A percentile compares a stretch with the other conserved stretches of the same genome.
Evolutionary conservation across 2,113 vertebrate species (phyloP).

Genomic region (Eulemur rufifrons): DNA sequence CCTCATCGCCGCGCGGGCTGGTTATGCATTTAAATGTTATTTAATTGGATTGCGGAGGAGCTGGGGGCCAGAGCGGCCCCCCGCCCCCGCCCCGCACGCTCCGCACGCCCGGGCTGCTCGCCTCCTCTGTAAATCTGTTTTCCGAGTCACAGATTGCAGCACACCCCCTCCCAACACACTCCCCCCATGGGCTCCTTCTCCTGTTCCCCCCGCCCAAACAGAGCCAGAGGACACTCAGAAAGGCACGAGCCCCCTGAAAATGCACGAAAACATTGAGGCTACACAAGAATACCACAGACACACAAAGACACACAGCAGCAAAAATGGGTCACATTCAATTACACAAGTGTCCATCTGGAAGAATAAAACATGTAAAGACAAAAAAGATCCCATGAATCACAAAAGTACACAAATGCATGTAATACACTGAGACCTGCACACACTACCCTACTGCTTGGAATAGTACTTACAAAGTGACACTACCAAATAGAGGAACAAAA

Average conservation of each 20-base stretch:
- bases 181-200: constrained; percentile 22
- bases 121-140: constrained; percentile 74
- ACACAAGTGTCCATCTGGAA: neutral
- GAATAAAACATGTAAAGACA: neutral
- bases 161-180: neutral
- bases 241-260: constrained; percentile 43
- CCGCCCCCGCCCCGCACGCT: constrained; percentile 65
- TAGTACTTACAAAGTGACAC: neutral
- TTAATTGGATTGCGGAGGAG: constrained; percentile 84
- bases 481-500: neutral
- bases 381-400: neutral
- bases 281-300: neutral
- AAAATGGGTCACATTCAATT: neutral
- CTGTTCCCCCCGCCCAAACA: neutral
- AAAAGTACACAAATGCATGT: neutral
- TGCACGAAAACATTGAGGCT: neutral
- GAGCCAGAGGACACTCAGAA: constrained; percentile 67
- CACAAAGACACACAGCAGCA: neutral
- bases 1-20: constrained; percentile 78
- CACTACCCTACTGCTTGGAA: neutral
- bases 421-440: neutral
- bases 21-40: constrained; percentile 86
- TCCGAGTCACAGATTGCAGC: constrained; percentile 76
- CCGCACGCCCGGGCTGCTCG: constrained; percentile 55
- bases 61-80: constrained; percentile 78